These are phyloP conservation scores for Boloria selene DNA, from an alignment of 2,888 invertebrate species.

Conservation along the genomic window DNA sequence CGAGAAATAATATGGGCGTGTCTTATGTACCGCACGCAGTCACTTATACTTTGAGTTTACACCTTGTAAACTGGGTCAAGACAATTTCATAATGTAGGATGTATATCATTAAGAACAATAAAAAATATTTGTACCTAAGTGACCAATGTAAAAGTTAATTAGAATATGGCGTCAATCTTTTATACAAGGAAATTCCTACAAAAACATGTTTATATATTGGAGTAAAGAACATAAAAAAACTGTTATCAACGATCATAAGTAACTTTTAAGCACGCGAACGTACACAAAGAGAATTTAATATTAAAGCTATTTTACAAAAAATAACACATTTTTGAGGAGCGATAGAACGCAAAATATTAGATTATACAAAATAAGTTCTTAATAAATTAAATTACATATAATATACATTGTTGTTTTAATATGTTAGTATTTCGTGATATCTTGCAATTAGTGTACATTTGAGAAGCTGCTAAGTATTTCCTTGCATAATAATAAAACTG, in stretches of 20 bases:
- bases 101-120: constrained; percentile 20
- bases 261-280: constrained; percentile 7
- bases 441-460: no score
- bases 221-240: constrained; percentile 1
- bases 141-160: constrained; percentile 1
- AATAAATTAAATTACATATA: no score
- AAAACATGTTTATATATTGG: neutral
- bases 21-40: constrained; percentile 29
- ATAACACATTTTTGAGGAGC: constrained; percentile 1
- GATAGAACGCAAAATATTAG: neutral
- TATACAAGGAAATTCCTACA: neutral
- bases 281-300: constrained; percentile 1
- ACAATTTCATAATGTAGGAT: constrained; percentile 23
- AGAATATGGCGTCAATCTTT: neutral
- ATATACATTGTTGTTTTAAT: no score
- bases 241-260: constrained; percentile 18
- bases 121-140: constrained; percentile 9
- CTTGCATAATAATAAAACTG: no score
- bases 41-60: constrained; percentile 21
- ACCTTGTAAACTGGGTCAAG: constrained; percentile 31
- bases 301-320: neutral
- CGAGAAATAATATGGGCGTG: constrained; percentile 41
- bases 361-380: no score
- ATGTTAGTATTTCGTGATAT: no score
- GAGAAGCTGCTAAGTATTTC: no score